Evolutionary conservation across 2,888 invertebrate genomes (phyloP), one percentile per base, ranked within the genome.

Genomic region (Gasteruption jaculator): DNA sequence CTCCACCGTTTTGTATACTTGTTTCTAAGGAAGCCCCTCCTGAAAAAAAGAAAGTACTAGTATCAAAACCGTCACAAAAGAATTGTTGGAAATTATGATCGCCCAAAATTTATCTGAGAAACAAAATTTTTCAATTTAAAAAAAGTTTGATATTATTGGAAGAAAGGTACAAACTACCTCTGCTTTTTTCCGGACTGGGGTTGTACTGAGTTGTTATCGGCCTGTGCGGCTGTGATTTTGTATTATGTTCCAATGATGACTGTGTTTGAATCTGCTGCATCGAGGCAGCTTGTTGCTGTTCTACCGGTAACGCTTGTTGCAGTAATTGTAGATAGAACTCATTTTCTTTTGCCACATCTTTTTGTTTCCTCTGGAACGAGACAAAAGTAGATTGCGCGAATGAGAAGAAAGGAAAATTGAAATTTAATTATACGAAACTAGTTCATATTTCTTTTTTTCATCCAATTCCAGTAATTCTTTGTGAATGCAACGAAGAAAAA

Each of bases 291-390:
- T 64, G 72, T 66, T 61, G 71, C 71, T 72, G 74, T 70, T 82
- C 83, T 50, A 80, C 76, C 32, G 93, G 94, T 69, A 95, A 74
- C 57, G 95, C 93, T 73, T 94, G 88, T 63, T 88, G 84, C 75
- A 95, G 77, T 58, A 95, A 77, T 73, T 92, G 89, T 77, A 89
- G 83, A 73, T 93, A 94, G 76, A 93, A 92, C 73, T 92, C 90
- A 75, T 95, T 95, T 74, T 92, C 91, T 73, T 88, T 90, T 50
- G 92, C 86, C 57, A 97, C 93, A 70, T 91, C 91, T 63, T 86
- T 83, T 74, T 95, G 94, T 68, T 88, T 86, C 54, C 92, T 81
- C 80, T 90, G 81, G n/a, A n/a, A n/a, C n/a, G n/a, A n/a, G n/a
- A n/a, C n/a, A n/a, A n/a, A n/a, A n/a, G n/a, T n/a, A n/a, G n/a